Conservation (phyloP, 2,113 vertebrate genomes). For the Plecotus auritus region DNA sequence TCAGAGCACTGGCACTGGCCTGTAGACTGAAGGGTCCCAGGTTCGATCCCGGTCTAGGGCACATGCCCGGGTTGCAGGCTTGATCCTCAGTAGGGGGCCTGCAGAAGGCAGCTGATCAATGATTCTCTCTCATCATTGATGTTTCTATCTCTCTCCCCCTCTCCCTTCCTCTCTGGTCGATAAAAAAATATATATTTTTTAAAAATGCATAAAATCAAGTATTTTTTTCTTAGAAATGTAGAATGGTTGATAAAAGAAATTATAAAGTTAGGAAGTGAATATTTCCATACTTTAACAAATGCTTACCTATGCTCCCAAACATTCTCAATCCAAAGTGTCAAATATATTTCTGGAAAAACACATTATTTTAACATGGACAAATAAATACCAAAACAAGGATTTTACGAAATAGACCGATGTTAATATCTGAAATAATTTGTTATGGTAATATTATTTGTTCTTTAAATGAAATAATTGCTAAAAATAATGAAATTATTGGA, state of each 20-base stretch:
- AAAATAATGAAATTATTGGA: conserved; percentile 31
- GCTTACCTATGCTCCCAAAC: neutral
- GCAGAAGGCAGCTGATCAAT: too few relatives aligned
- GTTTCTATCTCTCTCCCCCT: too few relatives aligned
- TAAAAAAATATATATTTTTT: too few relatives aligned
- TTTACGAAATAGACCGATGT: neutral
- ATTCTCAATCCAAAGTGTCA: neutral
- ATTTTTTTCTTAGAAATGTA: neutral
- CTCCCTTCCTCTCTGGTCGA: too few relatives aligned
- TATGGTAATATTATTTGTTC: neutral
- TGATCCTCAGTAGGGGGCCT: too few relatives aligned
- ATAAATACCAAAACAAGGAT: neutral
- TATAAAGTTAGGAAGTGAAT: neutral
- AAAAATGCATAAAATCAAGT: neutral
- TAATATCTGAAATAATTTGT: conserved; percentile 14
- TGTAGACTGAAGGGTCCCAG: too few relatives aligned
- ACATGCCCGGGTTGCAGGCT: too few relatives aligned
- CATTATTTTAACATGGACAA: neutral
- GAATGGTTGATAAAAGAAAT: neutral
- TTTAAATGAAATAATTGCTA: neutral
- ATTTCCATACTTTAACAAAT: neutral
- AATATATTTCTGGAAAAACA: conserved; percentile 8
- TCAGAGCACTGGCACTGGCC: too few relatives aligned
- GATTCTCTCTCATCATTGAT: too few relatives aligned
- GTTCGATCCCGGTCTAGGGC: too few relatives aligned